A percentile compares a stretch with the other conserved stretches of the same genome.
Evolutionary conservation across 2,797 vertebrate genomes (phyloP).

Genomic region (Crossoptilon crossoptilon): DNA sequence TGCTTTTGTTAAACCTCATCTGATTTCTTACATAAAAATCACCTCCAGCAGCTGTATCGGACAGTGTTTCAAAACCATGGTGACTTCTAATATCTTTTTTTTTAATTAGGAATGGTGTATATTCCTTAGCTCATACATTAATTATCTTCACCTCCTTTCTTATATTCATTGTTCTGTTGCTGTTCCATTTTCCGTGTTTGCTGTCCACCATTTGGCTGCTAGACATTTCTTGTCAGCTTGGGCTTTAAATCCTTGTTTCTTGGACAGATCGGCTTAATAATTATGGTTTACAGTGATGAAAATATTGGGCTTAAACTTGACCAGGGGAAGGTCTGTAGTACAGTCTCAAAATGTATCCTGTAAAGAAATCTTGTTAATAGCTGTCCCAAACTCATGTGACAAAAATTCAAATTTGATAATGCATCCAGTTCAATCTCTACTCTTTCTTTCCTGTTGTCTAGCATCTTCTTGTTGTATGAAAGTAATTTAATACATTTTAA

Average conservation of each 20-base stretch:
- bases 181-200: background rate
- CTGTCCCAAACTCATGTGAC: background rate
- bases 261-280: background rate
- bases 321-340: background rate
- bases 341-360: background rate
- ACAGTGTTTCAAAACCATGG: background rate
- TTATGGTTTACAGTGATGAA: background rate
- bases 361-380: background rate
- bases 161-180: background rate
- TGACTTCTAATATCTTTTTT: background rate
- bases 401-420: background rate
- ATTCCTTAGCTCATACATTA: background rate
- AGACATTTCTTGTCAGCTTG: background rate
- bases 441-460: background rate
- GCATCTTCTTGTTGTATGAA: background rate
- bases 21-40: background rate
- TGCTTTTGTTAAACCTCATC: no score
- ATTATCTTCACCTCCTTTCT: background rate
- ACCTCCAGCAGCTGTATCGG: background rate
- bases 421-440: background rate
- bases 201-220: background rate
- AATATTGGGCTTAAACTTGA: background rate
- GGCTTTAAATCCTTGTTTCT: background rate
- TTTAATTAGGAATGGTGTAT: background rate
- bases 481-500: background rate